Conservation (phyloP, 2,888 invertebrate species). For the Nomada lathburiana region DNA sequence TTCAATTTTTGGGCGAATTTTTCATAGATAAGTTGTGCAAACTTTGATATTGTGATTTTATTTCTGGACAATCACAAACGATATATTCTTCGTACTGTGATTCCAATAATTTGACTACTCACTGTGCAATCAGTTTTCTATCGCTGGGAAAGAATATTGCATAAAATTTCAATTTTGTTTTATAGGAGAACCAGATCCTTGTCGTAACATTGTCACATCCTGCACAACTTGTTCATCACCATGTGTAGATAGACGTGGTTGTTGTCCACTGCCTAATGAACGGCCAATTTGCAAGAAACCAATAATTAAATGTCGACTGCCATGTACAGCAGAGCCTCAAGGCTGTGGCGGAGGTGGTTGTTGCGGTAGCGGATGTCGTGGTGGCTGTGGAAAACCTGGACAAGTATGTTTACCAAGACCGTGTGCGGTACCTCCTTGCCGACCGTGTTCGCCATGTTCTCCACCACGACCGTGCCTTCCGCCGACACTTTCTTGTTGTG, state of each 20-base stretch:
- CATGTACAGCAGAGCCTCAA: slow-evolving; percentile 64
- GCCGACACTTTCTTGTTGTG: slow-evolving; percentile 65
- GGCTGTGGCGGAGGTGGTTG: slow-evolving; percentile 76
- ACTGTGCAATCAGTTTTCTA: too few relatives aligned
- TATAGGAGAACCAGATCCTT: slow-evolving; percentile 48
- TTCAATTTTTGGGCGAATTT: too few relatives aligned
- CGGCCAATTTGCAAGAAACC: slow-evolving; percentile 67
- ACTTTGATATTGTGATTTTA: too few relatives aligned
- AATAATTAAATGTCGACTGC: slow-evolving; percentile 51
- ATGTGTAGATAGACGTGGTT: slow-evolving; percentile 66
- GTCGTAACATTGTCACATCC: slow-evolving; percentile 16
- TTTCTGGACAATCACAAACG: too few relatives aligned
- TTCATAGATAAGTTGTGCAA: too few relatives aligned
- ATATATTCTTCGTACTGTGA: too few relatives aligned
- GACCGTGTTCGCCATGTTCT: slow-evolving; percentile 71
- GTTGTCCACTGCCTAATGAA: slow-evolving; percentile 71
- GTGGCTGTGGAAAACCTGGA: slow-evolving; percentile 77
- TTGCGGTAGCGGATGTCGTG: slow-evolving; percentile 78
- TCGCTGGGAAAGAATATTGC: neutral
- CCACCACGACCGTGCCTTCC: slow-evolving; percentile 65
- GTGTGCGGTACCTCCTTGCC: slow-evolving; percentile 69
- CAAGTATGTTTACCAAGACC: slow-evolving; percentile 74
- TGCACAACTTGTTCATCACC: slow-evolving; percentile 54
- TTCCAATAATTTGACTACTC: too few relatives aligned
- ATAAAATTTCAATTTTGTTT: neutral